phyloP scores from a whole-genome alignment of 2,797 vertebrate species.

The Lophotriccus pileatus region DNA sequence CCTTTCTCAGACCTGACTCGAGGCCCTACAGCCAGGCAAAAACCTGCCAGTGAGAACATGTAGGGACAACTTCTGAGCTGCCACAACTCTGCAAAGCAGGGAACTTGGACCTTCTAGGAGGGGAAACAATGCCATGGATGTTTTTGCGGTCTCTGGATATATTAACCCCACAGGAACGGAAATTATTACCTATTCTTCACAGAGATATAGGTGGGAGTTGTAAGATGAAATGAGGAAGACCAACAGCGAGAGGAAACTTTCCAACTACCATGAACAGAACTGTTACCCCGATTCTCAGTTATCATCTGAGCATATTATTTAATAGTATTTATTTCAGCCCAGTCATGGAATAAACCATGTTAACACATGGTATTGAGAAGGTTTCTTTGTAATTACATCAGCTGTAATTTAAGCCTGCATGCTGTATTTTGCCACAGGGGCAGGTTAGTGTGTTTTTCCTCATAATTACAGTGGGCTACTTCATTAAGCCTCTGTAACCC shows the following conservation, averaged over 20 bases:
- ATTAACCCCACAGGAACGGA: neutral
- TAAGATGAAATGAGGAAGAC: neutral
- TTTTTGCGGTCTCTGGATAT: neutral
- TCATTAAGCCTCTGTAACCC: neutral
- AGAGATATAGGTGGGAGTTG: neutral
- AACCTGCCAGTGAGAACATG: neutral
- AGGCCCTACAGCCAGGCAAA: neutral
- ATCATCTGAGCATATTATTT: neutral
- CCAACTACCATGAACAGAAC: neutral
- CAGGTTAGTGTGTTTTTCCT: slow-evolving; percentile 10
- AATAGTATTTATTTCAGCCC: neutral
- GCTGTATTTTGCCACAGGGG: neutral
- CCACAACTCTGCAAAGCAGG: neutral
- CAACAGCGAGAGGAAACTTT: neutral
- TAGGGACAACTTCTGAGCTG: neutral
- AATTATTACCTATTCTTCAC: neutral
- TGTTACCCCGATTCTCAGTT: neutral
- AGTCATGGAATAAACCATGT: fast-evolving
- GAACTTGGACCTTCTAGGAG: fast-evolving
- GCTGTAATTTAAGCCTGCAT: neutral
- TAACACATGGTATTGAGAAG: neutral
- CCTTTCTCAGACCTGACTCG: neutral
- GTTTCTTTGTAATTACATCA: neutral
- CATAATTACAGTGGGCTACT: neutral
- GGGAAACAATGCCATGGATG: neutral